Evolutionary conservation across 2,888 invertebrate species (phyloP).

Genomic region (Melanophora roralis): DNA sequence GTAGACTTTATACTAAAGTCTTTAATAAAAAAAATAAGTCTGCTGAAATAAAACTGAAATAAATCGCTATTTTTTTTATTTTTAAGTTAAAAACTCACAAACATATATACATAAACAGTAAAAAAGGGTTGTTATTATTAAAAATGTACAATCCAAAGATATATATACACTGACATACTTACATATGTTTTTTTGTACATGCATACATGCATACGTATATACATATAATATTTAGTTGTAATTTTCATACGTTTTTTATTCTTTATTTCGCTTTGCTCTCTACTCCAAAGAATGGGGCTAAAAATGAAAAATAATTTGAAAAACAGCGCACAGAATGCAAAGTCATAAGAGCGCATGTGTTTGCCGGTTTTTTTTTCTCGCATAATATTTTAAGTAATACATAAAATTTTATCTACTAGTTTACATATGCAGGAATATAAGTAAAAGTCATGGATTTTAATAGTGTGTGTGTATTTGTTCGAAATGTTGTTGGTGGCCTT

Average conservation of each 20-base stretch:
- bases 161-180: too few species aligned
- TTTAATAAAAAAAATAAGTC: conserved; percentile 22
- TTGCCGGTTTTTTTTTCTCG: conserved; percentile 46
- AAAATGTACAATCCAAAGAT: conserved; percentile 47
- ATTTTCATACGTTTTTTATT: conserved; percentile 51
- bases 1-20: conserved; percentile 55
- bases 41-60: conserved; percentile 47
- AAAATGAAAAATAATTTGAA: background rate
- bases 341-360: conserved; percentile 62
- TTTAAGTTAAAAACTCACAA: conserved; percentile 10
- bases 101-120: background rate
- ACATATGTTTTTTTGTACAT: too few species aligned
- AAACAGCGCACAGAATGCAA: conserved; percentile 38
- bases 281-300: conserved; percentile 19
- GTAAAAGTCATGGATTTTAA: conserved; percentile 55
- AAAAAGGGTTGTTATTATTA: conserved; percentile 61
- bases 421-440: conserved; percentile 41
- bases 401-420: conserved; percentile 62
- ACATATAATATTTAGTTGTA: conserved; percentile 30
- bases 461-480: background rate
- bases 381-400: conserved; percentile 57
- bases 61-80: conserved; percentile 56
- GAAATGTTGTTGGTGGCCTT: background rate
- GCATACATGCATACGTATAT: too few species aligned
- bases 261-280: conserved; percentile 11